Percentiles rank a stretch among this genome's conserved stretches.
phyloP scores from a whole-genome alignment of 2,113 vertebrate species.

The Megaceryle maxima region DNA sequence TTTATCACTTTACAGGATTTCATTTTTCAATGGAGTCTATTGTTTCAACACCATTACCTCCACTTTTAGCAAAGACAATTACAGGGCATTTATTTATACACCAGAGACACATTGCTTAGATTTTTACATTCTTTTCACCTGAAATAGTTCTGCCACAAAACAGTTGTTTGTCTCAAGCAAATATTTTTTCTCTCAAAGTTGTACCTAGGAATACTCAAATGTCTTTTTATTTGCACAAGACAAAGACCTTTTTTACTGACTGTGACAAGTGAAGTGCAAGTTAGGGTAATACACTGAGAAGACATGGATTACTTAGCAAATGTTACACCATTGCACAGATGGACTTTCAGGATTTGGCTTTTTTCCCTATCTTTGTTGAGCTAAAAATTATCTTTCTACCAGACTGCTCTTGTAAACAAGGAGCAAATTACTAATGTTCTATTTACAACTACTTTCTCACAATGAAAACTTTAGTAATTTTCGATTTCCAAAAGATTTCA shows the following conservation, averaged over 20 bases:
- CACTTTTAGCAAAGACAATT: constrained; percentile 45
- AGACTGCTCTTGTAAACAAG: neutral
- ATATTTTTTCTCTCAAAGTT: constrained; percentile 38
- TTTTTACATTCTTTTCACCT: constrained; percentile 48
- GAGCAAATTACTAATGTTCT: neutral
- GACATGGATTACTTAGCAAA: constrained; percentile 1
- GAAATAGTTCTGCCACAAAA: constrained; percentile 16
- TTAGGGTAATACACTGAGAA: neutral
- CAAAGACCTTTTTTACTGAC: constrained; percentile 21
- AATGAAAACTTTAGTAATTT: neutral
- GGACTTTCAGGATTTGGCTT: neutral
- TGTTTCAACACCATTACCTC: constrained; percentile 60
- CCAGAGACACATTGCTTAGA: constrained; percentile 36
- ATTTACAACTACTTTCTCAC: neutral
- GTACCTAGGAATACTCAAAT: constrained; percentile 34
- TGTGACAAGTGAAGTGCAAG: constrained; percentile 7
- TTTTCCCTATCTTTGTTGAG: neutral
- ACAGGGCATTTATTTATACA: constrained; percentile 48
- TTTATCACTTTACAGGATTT: constrained; percentile 57
- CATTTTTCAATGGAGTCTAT: constrained; percentile 49
- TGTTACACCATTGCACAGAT: neutral
- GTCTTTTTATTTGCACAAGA: constrained; percentile 47
- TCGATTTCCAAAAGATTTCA: neutral
- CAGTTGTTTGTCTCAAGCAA: constrained; percentile 60
- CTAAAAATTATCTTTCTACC: neutral